Base-by-base conservation (phyloP, 1,140 invertebrate genomes). In the Tigriopus japonicus region DNA sequence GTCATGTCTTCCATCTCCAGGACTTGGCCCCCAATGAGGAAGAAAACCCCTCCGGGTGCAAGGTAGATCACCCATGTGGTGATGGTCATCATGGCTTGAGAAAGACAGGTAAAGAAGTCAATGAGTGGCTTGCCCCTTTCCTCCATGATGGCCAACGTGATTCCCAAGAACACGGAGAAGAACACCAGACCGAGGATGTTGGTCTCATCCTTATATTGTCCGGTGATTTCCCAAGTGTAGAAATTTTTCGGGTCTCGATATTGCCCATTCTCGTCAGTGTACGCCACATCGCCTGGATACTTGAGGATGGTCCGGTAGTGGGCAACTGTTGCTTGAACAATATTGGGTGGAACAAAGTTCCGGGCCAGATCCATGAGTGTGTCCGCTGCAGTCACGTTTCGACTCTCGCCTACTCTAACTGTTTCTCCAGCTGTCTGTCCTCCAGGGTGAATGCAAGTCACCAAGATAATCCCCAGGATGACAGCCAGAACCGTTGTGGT, bases 281-380 rank as follows among this genome's bases (percentile, higher is more conserved):
- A 45, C 19, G 49, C 41, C 17, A 17, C 42, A 52, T 60, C 53
- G 1, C 41, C 51, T 14, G 77, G 77, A 52, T 68, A 66, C 55
- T 68, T 70, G 54, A 80, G 68, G 53, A 73, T 68, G 14, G 77
- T 80, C 64, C 68, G 70, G 59, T 72, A 76, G 72, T 75, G 52
- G 51, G 70, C 67, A 1, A 60, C 41, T 2, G 59, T 62, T 3
- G 51, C 59, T 73, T 91, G 83, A 42, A 90, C 78, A 28, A 95
- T 76, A 74, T 94, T 95, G 52, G 87, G 83, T 14, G 90, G 89
- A 68, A 94, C 91, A 67, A 94, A 77, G 68, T 94, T 95, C 72
- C 88, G 90, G 75, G 95, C 77, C 65, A 97, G 78, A 78, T 98
- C 93, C 68, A 98, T 77, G 21, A 97, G 74, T 5, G 91, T 93